phyloP scores from a whole-genome alignment of 2,113 vertebrate genomes.

The Brachypteracias leptosomus region DNA sequence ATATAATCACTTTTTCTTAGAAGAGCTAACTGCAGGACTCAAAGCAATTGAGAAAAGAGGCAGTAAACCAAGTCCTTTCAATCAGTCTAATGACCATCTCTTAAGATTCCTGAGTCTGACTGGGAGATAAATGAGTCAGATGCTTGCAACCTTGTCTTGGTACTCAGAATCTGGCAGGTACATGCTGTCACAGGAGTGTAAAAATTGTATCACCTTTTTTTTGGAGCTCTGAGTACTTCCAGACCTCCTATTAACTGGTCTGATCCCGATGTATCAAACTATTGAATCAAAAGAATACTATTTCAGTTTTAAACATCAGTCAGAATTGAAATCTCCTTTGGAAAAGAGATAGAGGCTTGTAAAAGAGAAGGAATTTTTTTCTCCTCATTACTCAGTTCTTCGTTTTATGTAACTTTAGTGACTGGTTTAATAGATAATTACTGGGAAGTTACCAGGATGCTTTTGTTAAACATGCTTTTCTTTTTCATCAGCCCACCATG shows the following conservation, averaged over 20 bases:
- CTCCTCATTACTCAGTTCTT: not conserved
- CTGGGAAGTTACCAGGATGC: not conserved
- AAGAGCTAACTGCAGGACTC: constrained; percentile 34
- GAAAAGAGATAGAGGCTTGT: not conserved
- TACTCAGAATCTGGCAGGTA: constrained; percentile 8
- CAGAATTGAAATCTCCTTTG: not conserved
- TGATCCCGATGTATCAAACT: not conserved
- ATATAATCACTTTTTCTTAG: constrained; percentile 46
- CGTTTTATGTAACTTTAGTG: not conserved
- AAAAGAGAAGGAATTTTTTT: not conserved
- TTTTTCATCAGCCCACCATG: not conserved
- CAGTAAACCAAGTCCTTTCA: constrained; percentile 22
- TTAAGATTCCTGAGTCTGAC: not conserved
- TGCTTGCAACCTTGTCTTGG: not conserved
- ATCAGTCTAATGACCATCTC: constrained; percentile 8
- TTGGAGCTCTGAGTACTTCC: not conserved
- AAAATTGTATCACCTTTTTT: not conserved
- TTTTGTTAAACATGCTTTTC: not conserved
- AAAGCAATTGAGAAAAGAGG: constrained; percentile 5
- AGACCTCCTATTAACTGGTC: not conserved
- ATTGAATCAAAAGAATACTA: not conserved
- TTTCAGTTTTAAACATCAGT: not conserved
- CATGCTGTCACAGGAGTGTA: not conserved
- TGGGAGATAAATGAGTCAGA: not conserved
- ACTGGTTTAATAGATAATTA: not conserved